phyloP scores from a whole-genome alignment of 2,113 vertebrate species.

The Gobio gobio region DNA sequence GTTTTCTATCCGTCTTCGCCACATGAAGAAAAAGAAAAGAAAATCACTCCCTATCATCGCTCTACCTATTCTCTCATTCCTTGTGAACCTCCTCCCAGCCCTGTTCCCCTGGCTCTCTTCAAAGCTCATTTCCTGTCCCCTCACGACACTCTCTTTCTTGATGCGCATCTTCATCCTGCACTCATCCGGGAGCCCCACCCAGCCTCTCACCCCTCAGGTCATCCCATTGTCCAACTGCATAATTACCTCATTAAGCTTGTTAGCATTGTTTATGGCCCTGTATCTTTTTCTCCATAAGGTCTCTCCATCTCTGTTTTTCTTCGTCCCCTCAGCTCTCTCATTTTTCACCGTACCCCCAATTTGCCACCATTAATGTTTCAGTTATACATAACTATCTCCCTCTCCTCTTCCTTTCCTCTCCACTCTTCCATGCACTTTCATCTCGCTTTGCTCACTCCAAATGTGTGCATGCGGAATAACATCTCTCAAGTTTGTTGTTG shows the following conservation, averaged over 20 bases:
- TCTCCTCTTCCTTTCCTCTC: slow-evolving; percentile 48
- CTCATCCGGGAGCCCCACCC: slow-evolving; percentile 51
- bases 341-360: slow-evolving; percentile 27
- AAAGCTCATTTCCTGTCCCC: slow-evolving; percentile 19
- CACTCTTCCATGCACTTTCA: slow-evolving; percentile 37
- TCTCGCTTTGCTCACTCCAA: slow-evolving; percentile 28
- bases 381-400: slow-evolving; percentile 2
- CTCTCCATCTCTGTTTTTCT: slow-evolving; percentile 47
- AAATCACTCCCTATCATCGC: neutral
- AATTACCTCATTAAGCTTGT: slow-evolving; percentile 69
- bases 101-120: slow-evolving; percentile 26
- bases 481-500: slow-evolving; percentile 51
- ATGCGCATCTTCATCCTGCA: slow-evolving; percentile 24
- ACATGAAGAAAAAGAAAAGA: no score
- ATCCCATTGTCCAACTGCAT: slow-evolving; percentile 61
- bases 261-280: slow-evolving; percentile 59
- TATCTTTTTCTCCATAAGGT: neutral
- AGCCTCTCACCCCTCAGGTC: slow-evolving; percentile 53
- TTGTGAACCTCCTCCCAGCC: neutral
- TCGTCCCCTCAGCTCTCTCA: slow-evolving; percentile 32
- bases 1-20: slow-evolving; percentile 10
- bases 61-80: slow-evolving; percentile 11
- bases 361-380: neutral
- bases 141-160: slow-evolving; percentile 11
- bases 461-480: neutral